Conservation (phyloP, 2,888 invertebrate species). For the Lampropteryx suffumata region DNA sequence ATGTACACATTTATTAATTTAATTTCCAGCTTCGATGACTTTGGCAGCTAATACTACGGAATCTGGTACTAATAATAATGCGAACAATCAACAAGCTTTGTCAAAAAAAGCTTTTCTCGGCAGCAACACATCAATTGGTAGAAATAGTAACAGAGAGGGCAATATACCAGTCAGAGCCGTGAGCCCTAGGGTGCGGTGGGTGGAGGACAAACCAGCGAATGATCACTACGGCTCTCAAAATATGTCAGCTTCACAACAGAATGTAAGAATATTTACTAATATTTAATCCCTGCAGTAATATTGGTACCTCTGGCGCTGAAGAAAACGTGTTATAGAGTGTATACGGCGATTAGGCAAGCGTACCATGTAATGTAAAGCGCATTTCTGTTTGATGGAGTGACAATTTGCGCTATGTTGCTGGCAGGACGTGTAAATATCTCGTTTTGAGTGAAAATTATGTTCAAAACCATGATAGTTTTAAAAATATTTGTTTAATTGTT, state of each 20-base stretch:
- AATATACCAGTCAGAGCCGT: slow-evolving; percentile 79
- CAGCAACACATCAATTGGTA: slow-evolving; percentile 78
- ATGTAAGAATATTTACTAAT: slow-evolving; percentile 51
- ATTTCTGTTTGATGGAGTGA: too few species aligned
- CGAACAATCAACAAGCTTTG: slow-evolving; percentile 71
- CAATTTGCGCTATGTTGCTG: too few species aligned
- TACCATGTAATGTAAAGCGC: too few species aligned
- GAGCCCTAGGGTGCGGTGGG: slow-evolving; percentile 78
- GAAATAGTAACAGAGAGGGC: slow-evolving; percentile 66
- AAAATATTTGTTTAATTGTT: too few species aligned
- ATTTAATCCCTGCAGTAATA: neutral
- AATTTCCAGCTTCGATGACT: slow-evolving; percentile 87
- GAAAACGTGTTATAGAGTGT: too few species aligned
- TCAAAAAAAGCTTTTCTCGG: slow-evolving; percentile 79
- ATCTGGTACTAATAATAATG: slow-evolving; percentile 70
- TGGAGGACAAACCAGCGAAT: slow-evolving; percentile 68
- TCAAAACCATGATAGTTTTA: too few species aligned
- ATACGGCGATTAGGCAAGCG: too few species aligned
- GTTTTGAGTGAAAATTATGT: too few species aligned
- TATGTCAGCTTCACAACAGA: slow-evolving; percentile 73
- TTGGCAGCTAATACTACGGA: slow-evolving; percentile 85
- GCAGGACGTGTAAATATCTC: too few species aligned
- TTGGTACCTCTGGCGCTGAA: too few species aligned
- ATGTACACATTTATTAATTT: too few species aligned
- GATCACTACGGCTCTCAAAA: slow-evolving; percentile 71